Percentiles rank a stretch among this genome's conserved stretches.
Conservation (phyloP, 1,140 invertebrate genomes). For the Heterodera schachtii region DNA sequence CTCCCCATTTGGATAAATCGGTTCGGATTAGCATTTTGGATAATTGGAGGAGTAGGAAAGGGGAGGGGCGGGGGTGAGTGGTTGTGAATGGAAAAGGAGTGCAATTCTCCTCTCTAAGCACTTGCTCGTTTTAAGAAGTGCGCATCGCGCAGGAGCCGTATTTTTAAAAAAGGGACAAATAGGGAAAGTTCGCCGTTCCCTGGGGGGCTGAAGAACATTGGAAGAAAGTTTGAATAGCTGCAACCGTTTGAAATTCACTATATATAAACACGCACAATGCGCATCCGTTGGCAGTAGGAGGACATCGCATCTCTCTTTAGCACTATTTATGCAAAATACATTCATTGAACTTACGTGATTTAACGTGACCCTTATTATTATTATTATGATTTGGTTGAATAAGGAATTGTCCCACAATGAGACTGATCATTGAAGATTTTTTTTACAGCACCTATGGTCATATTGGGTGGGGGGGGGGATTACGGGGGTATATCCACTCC, state of each 20-base stretch:
- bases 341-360: no score
- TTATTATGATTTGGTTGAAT: no score
- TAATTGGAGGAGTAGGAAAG: not conserved
- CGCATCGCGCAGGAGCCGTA: not conserved
- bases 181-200: not conserved
- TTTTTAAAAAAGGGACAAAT: not conserved
- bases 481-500: no score
- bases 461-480: no score
- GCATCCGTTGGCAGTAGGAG: not conserved
- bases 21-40: not conserved
- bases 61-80: not conserved
- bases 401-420: no score
- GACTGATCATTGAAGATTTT: no score
- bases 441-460: no score
- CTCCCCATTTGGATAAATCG: not conserved
- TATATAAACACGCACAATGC: not conserved
- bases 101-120: not conserved
- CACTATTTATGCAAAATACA: no score
- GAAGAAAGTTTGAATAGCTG: not conserved
- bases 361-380: no score
- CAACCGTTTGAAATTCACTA: no score
- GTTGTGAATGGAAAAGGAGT: not conserved
- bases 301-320: no score
- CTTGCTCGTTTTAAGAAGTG: not conserved
- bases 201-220: not conserved